Evolutionary conservation across 2,888 invertebrate species (phyloP).

Genomic region (Thera obeliscata): DNA sequence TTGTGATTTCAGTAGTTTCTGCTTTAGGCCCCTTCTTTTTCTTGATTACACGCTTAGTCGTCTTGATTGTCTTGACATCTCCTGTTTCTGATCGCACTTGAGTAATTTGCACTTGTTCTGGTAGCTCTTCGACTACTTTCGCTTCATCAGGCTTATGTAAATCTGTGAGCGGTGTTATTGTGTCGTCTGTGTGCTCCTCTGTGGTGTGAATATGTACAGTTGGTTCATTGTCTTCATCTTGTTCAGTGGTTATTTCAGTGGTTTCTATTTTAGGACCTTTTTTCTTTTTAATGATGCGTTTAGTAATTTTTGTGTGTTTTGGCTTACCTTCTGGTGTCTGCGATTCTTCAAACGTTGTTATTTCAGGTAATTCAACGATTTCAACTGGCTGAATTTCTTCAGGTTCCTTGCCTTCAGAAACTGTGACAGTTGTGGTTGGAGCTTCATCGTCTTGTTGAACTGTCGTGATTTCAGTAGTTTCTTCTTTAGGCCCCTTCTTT

Average conservation of each 20-base stretch:
- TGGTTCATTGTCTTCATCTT: slow-evolving; percentile 6
- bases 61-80: slow-evolving; percentile 25
- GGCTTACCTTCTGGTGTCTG: slow-evolving; percentile 36
- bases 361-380: slow-evolving; percentile 32
- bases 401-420: slow-evolving; percentile 53
- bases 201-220: slow-evolving; percentile 7
- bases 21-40: slow-evolving; percentile 46
- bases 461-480: slow-evolving; percentile 50
- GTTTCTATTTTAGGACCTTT: slow-evolving; percentile 40
- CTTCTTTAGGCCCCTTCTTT: slow-evolving; percentile 45
- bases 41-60: slow-evolving; percentile 30
- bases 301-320: slow-evolving; percentile 4
- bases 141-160: background rate
- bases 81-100: slow-evolving; percentile 29
- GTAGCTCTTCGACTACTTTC: slow-evolving; percentile 39
- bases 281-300: slow-evolving; percentile 19
- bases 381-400: slow-evolving; percentile 33
- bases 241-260: slow-evolving; percentile 33
- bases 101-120: slow-evolving; percentile 51
- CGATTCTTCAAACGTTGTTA: slow-evolving; percentile 49
- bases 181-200: slow-evolving; percentile 26
- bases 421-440: slow-evolving; percentile 57
- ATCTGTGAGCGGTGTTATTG: slow-evolving; percentile 14
- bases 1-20: slow-evolving; percentile 55
- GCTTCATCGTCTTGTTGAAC: slow-evolving; percentile 53